Evolutionary conservation across 2,888 invertebrate species (phyloP), one percentile per base, ranked within the genome.

Genomic region (Cheilosia impressa): DNA sequence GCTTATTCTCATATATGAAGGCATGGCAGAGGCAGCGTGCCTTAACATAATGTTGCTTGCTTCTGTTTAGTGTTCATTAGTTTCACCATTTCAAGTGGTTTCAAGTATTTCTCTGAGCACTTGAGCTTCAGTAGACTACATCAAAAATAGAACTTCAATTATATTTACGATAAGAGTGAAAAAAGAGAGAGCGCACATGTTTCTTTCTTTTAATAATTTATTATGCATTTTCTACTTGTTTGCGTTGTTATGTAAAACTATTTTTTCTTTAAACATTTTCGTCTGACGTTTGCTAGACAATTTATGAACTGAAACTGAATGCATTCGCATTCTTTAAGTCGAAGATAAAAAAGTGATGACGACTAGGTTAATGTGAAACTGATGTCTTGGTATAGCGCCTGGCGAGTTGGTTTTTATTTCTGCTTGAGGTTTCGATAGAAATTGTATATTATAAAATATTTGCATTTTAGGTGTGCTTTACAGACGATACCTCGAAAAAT

Each of bases 91-190:
- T 71, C 69, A 66, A 82, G 77, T 71, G 66, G 57, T 71, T 81
- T 81, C 63, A 76, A 81, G 58, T 77, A 45, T 63, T 71, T 69
- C 27, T 58, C 38, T 43, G 41, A 47, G 62, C 66, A 72, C 60
- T 82, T 71, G 69, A 50, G 52, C 58, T 27, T 76, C 27, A 34
- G 71, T n/a, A 34, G 77, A 66, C 57, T 66, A 68, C 66, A 77
- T 72, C 77, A 57, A 82, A 77, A 77, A 82, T 77, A 82, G 82
- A 82, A 82, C 82, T 66, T 77, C 81, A 77, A 77, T 77, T 77
- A 71, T 38, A 69, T 69, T 81, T 81, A 19, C 58, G 50, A 82
- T 53, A 34, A 69, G 31, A 47, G 34, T 50, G 47, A 43, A 58
- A 43, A 58, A 41, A 47, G 55, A 52, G 43, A 15, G 22, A 38